A percentile compares a stretch with the other conserved stretches of the same genome.
Conservation (phyloP, 2,797 vertebrate species). For the Gallinago solitaria region DNA sequence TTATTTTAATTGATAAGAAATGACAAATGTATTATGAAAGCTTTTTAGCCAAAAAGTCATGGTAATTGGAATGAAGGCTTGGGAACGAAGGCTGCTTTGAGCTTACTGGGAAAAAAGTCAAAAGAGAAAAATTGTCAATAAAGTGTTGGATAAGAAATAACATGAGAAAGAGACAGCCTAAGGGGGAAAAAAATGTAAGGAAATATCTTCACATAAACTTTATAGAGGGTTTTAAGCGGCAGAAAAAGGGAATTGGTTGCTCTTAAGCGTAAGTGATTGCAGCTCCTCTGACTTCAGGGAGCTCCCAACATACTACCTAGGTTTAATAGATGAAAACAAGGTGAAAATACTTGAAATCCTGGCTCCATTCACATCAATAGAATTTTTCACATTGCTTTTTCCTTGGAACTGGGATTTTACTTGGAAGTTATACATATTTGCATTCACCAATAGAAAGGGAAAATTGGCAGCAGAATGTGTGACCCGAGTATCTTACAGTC, state of each 20-base stretch:
- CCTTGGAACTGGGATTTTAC: neutral
- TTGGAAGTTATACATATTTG: neutral
- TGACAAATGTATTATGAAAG: neutral
- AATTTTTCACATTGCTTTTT: neutral
- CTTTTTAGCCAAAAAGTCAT: neutral
- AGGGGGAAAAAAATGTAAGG: neutral
- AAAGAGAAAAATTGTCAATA: neutral
- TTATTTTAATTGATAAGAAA: neutral
- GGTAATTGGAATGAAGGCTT: neutral
- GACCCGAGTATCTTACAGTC: neutral
- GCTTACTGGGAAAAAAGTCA: neutral
- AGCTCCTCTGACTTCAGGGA: neutral
- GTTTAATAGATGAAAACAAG: neutral
- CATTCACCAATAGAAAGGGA: neutral
- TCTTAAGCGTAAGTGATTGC: neutral
- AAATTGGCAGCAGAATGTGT: neutral
- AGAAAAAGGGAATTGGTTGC: neutral
- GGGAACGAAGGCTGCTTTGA: slow-evolving; percentile 7
- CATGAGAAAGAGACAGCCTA: neutral
- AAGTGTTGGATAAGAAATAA: neutral
- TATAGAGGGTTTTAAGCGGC: neutral
- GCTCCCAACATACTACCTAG: neutral
- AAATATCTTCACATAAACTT: neutral
- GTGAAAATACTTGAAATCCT: neutral
- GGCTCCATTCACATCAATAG: neutral